Percentiles rank a stretch among this genome's conserved stretches.
These are phyloP conservation scores for Geococcyx californianus DNA, from an alignment of 2,113 vertebrate genomes.

Conservation along the genomic window DNA sequence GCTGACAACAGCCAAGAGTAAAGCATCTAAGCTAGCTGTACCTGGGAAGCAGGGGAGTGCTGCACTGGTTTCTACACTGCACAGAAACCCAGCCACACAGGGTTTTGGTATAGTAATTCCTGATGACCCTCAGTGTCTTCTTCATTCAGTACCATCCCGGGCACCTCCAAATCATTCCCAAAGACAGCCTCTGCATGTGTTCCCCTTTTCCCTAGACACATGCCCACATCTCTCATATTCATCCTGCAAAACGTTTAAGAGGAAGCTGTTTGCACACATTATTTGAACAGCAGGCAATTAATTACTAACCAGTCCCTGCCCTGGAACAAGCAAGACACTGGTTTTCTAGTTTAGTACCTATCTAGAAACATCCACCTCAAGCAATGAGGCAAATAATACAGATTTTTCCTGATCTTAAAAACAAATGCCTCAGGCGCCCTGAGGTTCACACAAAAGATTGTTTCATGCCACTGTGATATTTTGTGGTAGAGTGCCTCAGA, in stretches of 20 bases:
- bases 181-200: accelerated
- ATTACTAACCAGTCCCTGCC: neutral
- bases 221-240: neutral
- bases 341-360: accelerated
- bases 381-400: neutral
- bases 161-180: neutral
- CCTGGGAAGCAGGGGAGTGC: neutral
- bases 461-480: neutral
- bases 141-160: neutral
- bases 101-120: neutral
- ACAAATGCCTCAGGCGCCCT: neutral
- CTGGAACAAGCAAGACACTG: neutral
- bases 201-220: neutral
- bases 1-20: neutral
- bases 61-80: neutral
- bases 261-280: neutral
- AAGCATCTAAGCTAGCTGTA: no score
- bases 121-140: accelerated
- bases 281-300: neutral
- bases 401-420: neutral
- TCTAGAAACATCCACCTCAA: neutral
- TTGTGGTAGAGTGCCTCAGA: neutral
- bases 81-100: neutral
- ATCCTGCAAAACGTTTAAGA: neutral
- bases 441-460: neutral